phyloP scores from a whole-genome alignment of 2,113 vertebrate species.

The Corythoichthys intestinalis region DNA sequence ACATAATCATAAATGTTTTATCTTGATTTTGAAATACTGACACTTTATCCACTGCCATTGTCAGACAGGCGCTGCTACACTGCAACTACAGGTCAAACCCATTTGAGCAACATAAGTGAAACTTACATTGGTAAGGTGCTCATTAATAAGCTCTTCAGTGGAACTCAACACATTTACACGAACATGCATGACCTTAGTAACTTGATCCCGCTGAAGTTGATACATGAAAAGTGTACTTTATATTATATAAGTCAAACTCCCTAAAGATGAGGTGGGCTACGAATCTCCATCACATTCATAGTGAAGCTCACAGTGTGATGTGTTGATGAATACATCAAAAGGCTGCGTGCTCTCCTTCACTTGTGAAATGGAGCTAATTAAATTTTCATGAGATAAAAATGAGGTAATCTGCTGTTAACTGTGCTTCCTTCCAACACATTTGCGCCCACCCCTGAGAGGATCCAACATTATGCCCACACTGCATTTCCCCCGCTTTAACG shows the following conservation, averaged over 20 bases:
- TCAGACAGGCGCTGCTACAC: too few species aligned
- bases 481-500: slow-evolving; percentile 64
- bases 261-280: slow-evolving; percentile 47
- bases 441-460: slow-evolving; percentile 53
- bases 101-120: background rate
- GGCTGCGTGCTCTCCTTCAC: slow-evolving; percentile 38
- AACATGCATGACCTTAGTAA: background rate
- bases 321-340: slow-evolving; percentile 49
- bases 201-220: background rate
- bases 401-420: slow-evolving; percentile 57
- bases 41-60: too few species aligned
- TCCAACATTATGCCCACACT: slow-evolving; percentile 56
- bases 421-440: slow-evolving; percentile 54
- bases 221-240: slow-evolving; percentile 13
- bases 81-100: too few species aligned
- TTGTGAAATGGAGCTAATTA: slow-evolving; percentile 62
- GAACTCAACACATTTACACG: background rate
- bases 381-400: slow-evolving; percentile 71
- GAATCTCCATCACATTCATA: slow-evolving; percentile 49
- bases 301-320: slow-evolving; percentile 50
- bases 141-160: background rate
- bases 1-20: too few species aligned
- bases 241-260: slow-evolving; percentile 52
- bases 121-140: background rate
- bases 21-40: too few species aligned